Evolutionary conservation across 2,888 invertebrate genomes (phyloP).

Genomic region (Salpingus planirostris): DNA sequence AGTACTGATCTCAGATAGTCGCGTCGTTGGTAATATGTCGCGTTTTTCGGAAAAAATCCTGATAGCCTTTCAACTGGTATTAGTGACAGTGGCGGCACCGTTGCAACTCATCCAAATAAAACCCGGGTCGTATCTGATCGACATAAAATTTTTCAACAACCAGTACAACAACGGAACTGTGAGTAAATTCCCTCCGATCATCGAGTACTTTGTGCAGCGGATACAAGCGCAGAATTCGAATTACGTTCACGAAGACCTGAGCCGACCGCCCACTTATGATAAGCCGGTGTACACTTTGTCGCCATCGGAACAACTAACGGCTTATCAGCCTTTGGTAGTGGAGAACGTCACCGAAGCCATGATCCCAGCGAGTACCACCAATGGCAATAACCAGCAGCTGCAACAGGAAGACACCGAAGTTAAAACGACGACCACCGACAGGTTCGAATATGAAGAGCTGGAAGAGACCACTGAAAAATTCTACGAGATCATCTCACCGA

Average conservation of each 20-base stretch:
- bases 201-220: constrained; percentile 60
- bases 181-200: constrained; percentile 54
- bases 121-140: constrained; percentile 1
- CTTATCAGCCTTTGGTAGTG: constrained; percentile 5
- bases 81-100: background rate
- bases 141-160: constrained; percentile 1
- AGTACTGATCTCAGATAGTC: too few relatives aligned
- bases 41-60: too few relatives aligned
- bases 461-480: constrained; percentile 19
- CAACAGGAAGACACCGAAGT: constrained; percentile 3
- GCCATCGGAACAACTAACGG: constrained; percentile 20
- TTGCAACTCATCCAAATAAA: constrained; percentile 2
- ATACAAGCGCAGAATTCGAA: constrained; percentile 62
- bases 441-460: constrained; percentile 18
- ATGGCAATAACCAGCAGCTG: too few relatives aligned
- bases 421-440: constrained; percentile 4
- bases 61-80: too few relatives aligned
- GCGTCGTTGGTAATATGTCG: too few relatives aligned
- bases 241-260: constrained; percentile 51
- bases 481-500: constrained; percentile 17
- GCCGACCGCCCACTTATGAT: constrained; percentile 38
- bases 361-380: background rate
- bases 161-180: constrained; percentile 19
- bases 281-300: constrained; percentile 31
- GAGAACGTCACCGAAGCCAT: constrained; percentile 2